These are phyloP conservation scores for Graptemys geographica DNA, from an alignment of 2,797 vertebrate genomes.

Conservation along the genomic window DNA sequence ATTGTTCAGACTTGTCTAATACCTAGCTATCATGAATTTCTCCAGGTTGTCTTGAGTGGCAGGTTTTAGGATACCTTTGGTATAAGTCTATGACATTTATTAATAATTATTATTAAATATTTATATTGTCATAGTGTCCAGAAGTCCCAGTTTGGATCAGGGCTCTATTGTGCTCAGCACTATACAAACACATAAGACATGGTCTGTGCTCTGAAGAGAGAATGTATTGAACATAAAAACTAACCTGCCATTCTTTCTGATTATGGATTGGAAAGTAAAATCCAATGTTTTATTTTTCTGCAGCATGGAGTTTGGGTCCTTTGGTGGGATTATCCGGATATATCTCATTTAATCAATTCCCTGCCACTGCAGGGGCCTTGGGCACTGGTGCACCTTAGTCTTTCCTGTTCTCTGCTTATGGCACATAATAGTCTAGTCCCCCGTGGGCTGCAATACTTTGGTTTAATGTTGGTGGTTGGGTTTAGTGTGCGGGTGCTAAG, in stretches of 20 bases:
- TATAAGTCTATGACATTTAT: not conserved
- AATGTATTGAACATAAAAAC: not conserved
- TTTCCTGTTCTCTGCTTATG: too few relatives aligned
- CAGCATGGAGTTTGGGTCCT: too few relatives aligned
- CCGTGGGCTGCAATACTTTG: too few relatives aligned
- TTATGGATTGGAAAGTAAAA: too few relatives aligned
- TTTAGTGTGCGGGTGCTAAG: too few relatives aligned
- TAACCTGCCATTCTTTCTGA: accelerated
- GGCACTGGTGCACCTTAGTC: too few relatives aligned
- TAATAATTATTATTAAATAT: not conserved
- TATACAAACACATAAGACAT: not conserved
- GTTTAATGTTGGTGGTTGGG: too few relatives aligned
- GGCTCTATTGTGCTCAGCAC: not conserved
- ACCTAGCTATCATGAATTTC: not conserved
- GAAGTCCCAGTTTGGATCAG: not conserved
- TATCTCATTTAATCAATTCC: too few relatives aligned
- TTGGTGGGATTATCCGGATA: too few relatives aligned
- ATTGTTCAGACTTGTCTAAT: not conserved
- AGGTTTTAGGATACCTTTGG: not conserved
- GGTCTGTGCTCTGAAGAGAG: not conserved
- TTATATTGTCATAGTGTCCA: too few relatives aligned
- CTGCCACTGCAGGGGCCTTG: too few relatives aligned
- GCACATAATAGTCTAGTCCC: too few relatives aligned
- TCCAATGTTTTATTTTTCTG: not conserved
- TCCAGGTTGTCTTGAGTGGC: not conserved